Percentiles rank a stretch among this genome's conserved stretches.
Conservation (phyloP, 2,888 invertebrate genomes). For the Cantharis flavilabris region DNA sequence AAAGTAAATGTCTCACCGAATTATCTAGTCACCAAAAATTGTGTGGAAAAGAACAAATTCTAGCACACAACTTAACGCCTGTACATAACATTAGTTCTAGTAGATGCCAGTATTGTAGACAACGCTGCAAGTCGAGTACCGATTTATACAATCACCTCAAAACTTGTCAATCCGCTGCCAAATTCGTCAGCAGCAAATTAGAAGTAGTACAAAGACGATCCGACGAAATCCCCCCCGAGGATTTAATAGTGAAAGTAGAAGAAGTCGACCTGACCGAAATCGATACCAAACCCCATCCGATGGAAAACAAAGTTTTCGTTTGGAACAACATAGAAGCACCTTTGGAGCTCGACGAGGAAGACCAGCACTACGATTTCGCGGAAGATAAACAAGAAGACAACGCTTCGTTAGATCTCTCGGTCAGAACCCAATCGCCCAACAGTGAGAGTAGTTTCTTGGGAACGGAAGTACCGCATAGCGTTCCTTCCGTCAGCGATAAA, state of each 20-base stretch:
- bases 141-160: slow-evolving; percentile 78
- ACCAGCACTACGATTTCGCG: slow-evolving; percentile 48
- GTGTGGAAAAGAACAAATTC: slow-evolving; percentile 59
- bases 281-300: slow-evolving; percentile 66
- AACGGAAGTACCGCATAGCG: slow-evolving; percentile 35
- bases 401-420: slow-evolving; percentile 50
- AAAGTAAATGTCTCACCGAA: slow-evolving; percentile 81
- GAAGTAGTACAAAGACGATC: slow-evolving; percentile 50
- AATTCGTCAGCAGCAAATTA: slow-evolving; percentile 33
- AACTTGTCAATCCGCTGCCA: slow-evolving; percentile 66
- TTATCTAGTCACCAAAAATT: slow-evolving; percentile 77
- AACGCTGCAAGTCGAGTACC: slow-evolving; percentile 82
- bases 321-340: slow-evolving; percentile 72
- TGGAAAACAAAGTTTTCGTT: slow-evolving; percentile 81
- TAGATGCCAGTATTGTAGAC: slow-evolving; percentile 84
- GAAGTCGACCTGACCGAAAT: slow-evolving; percentile 32
- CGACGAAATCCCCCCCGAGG: slow-evolving; percentile 1
- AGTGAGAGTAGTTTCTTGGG: slow-evolving; percentile 48
- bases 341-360: slow-evolving; percentile 48
- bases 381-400: slow-evolving; percentile 52
- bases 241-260: slow-evolving; percentile 35
- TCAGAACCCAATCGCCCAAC: slow-evolving; percentile 52
- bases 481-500: slow-evolving; percentile 57
- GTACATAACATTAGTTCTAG: slow-evolving; percentile 67
- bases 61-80: slow-evolving; percentile 43